phyloP scores from a whole-genome alignment of 2,113 vertebrate genomes.

The Alethe castanea region DNA sequence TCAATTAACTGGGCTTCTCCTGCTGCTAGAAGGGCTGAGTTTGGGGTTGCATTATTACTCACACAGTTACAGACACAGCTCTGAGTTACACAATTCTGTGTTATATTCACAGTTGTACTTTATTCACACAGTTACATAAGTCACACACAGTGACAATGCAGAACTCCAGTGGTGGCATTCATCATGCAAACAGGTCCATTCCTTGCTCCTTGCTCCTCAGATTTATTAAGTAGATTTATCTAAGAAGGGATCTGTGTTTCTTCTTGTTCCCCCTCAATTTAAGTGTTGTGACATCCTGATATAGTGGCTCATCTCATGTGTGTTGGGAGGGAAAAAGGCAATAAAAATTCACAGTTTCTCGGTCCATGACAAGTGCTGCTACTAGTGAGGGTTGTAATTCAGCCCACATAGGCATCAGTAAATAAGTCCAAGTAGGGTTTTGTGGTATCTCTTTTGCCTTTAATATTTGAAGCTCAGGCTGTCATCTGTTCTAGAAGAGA shows the following conservation, averaged over 20 bases:
- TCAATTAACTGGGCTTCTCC: not conserved
- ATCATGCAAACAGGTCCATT: not conserved
- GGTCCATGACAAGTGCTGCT: not conserved
- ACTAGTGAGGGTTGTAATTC: not conserved
- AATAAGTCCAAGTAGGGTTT: not conserved
- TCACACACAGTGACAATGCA: not conserved
- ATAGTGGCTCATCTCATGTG: not conserved
- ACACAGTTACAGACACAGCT: not conserved
- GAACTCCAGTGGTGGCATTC: not conserved
- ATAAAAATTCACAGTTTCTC: not conserved
- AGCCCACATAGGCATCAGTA: not conserved
- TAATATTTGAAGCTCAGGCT: not conserved
- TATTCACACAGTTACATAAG: not conserved
- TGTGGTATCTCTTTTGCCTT: not conserved
- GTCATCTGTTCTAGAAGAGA: not conserved
- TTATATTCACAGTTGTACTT: not conserved
- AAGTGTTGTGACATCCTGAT: not conserved
- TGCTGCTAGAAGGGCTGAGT: not conserved
- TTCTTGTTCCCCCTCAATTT: not conserved
- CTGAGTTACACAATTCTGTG: not conserved
- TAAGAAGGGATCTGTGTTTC: not conserved
- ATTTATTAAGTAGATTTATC: slow-evolving; percentile 31
- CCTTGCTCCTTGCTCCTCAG: not conserved
- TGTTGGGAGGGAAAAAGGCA: not conserved
- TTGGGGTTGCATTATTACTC: not conserved